Evolutionary conservation across 2,113 vertebrate species (phyloP), one percentile per base, ranked within the genome.

Genomic region (Dipodomys merriami): DNA sequence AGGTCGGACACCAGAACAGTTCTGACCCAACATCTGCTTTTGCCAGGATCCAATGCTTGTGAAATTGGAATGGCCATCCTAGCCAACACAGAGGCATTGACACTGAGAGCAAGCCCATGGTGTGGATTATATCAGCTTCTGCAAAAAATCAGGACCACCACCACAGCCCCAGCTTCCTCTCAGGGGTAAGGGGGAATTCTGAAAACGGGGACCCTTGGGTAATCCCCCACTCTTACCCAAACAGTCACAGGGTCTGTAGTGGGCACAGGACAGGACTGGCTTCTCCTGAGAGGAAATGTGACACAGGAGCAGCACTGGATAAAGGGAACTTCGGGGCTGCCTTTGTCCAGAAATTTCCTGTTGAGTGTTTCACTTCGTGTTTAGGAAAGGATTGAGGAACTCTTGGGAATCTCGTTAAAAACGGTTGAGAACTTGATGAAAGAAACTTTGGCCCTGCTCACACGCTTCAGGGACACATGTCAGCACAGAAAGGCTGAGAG

Each of bases 321-420:
- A 96, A 96, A 96, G 88, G 96, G 97, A 97, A 97, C 96, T 97
- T 88, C 94, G 86, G 95, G 93, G 84, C 88, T 86, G 68, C 67
- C 96, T 86, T 83, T 33, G 97, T 97, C 97, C 96, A 97, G 96
- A 97, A 96, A 97, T 97, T 96, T 97, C 96, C 97, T 96, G 88
- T 95, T 20, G 65, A 83, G 88, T 93, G 97, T 97, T 97, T 97
- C 97, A 97, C 97, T 97, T 97, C 97, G 83, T 33, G 29, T 97
- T 97, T 96, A 96, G 96, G 95, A 85, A 97, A 84, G 91, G 84
- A 94, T 97, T 95, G 96, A 95, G 96, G 95, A 96, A 96, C 91
- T 93, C 90, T 89, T 94, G 95, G 97, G 97, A 97, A 97, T 97
- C 84, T 29, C 89, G 71, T 62, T 84, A 73, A 83, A 35, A 29